Conservation (phyloP, 2,797 vertebrate species). For the Danio tinwini region DNA sequence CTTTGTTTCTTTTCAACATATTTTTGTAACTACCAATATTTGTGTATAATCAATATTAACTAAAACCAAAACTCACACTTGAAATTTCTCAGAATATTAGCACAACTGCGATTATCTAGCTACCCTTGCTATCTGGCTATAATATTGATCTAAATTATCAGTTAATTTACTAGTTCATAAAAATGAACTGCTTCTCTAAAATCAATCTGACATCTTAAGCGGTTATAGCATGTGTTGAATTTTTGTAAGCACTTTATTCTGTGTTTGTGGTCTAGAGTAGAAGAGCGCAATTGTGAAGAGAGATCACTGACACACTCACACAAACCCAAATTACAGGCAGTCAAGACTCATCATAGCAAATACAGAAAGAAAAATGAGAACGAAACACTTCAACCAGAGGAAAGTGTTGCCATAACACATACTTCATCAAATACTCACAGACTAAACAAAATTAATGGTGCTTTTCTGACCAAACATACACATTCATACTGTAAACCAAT, state of each 20-base stretch:
- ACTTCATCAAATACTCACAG: neutral
- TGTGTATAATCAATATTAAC: neutral
- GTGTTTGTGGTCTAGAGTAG: neutral
- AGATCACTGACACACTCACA: neutral
- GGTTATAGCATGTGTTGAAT: neutral
- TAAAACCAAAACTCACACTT: neutral
- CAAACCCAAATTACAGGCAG: slow-evolving; percentile 12
- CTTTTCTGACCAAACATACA: neutral
- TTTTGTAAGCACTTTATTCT: neutral
- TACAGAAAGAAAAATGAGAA: neutral
- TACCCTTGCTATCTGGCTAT: neutral
- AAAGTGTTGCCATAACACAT: neutral
- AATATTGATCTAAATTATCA: neutral
- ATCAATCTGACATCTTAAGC: neutral
- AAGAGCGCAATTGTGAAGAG: neutral
- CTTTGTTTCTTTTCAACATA: no score
- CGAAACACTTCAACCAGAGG: neutral
- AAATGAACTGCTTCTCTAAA: neutral
- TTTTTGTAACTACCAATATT: neutral
- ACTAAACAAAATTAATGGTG: neutral
- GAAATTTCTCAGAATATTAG: no score
- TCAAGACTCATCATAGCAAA: neutral
- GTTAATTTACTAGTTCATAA: neutral
- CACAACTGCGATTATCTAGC: neutral
- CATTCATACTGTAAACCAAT: neutral